Evolutionary conservation across 1,140 invertebrate species (phyloP).

Genomic region (Centruroides sculpturatus): DNA sequence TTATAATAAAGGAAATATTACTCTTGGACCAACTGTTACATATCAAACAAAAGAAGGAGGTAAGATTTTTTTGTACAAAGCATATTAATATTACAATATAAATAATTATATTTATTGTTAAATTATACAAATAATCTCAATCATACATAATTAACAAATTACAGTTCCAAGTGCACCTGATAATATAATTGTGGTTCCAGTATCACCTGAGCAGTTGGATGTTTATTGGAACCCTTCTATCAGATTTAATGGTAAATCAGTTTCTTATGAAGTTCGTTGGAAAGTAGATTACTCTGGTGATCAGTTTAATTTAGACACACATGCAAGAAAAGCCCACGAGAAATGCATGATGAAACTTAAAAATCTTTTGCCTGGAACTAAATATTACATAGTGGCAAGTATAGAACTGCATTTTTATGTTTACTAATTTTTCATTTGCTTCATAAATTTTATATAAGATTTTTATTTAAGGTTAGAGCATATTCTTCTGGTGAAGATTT

Average conservation of each 20-base stretch:
- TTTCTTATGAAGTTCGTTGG: slow-evolving; percentile 69
- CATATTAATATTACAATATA: too few species aligned
- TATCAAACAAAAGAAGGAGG: slow-evolving; percentile 59
- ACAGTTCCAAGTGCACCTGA: slow-evolving; percentile 53
- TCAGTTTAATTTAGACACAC: too few species aligned
- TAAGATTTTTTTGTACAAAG: slow-evolving; percentile 24
- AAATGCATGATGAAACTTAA: too few species aligned
- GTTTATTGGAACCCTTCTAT: slow-evolving; percentile 58
- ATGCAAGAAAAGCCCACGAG: too few species aligned
- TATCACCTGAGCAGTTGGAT: slow-evolving; percentile 55
- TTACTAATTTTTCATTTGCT: too few species aligned
- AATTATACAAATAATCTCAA: too few species aligned
- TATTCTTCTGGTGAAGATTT: slow-evolving; percentile 49
- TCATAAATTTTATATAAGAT: too few species aligned
- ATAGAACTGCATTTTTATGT: too few species aligned
- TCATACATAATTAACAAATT: too few species aligned
- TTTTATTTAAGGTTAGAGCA: slow-evolving; percentile 31
- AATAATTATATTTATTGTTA: too few species aligned
- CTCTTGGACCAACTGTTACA: slow-evolving; percentile 38
- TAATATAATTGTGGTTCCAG: slow-evolving; percentile 45
- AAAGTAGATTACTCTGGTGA: slow-evolving; percentile 17
- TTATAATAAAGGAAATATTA: slow-evolving; percentile 45
- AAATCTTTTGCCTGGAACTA: too few species aligned
- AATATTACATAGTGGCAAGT: too few species aligned
- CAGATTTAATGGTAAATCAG: slow-evolving; percentile 45